Base-by-base conservation (phyloP, 2,797 vertebrate species). In the Mus caroli region DNA sequence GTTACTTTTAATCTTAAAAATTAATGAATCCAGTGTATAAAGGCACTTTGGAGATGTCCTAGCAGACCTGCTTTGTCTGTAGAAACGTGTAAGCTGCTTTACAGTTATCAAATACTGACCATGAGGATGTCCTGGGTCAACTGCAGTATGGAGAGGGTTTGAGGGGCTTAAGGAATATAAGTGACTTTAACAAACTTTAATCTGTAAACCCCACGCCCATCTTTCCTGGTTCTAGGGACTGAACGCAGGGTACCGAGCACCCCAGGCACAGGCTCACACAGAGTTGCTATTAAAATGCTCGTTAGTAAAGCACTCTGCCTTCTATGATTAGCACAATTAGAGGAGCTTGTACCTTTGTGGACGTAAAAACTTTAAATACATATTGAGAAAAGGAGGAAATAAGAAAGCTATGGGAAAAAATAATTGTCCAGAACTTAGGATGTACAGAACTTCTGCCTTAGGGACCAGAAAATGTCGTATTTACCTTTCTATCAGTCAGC, bases 1-100 rank as follows among this genome's bases (percentile, higher is more conserved):
- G 37, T 95, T 93, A 85, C 12, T 71, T 89, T 93, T 94, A 73
- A 91, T 10, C 94, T n/a, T 95, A 85, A 92, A 92, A 67, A n/a
- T 77, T 80, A 78, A 87, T 88, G 31, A 64, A n/a, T 88, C 22
- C 54, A 80, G 54, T 80, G 10, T 83, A 15, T 94, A 52, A 91
- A 83, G 75, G 34, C 22, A 94, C 56, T 92, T 91, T 93, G 43
- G 31, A 96, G 90, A 83, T 94, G 28, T 11, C 24, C 37, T 83
- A 8, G 7, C 37, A 4, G 52, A 79, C 50, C 20, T 83, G 12
- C 71, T 75, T 90, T 75, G 90, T 37, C 71, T 85, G 56, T 50
- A 54, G 6, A 82, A 20, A 62, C n/a, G 46, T 24, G 34, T 28
- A 62, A 60, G 22, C 87, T 97, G 31, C 52, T 91, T 87, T 94